A percentile compares a stretch with the other conserved stretches of the same genome.
Evolutionary conservation across 37 sponge, comb jelly and placozoan species (phyloP).

Genomic region (Spongilla lacustris): DNA sequence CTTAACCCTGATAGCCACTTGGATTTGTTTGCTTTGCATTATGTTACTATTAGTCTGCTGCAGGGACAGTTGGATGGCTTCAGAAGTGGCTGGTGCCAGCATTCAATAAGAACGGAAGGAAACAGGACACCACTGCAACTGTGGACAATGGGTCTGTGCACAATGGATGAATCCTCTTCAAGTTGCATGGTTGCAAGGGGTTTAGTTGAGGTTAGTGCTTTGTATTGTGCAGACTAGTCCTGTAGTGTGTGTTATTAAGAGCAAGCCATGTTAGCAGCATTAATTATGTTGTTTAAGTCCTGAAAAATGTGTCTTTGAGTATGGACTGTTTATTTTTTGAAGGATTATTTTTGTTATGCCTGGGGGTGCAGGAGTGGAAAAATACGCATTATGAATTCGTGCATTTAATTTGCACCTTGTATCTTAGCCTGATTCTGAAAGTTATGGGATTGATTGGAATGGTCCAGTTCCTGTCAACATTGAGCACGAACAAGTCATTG

Average conservation of each 20-base stretch:
- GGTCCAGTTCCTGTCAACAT: conserved; percentile 15
- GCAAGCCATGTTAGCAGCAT: too few relatives aligned
- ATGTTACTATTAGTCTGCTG: conserved; percentile 38
- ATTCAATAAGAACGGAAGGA: conserved; percentile 37
- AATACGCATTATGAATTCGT: too few relatives aligned
- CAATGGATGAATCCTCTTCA: neutral
- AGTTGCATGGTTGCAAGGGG: neutral
- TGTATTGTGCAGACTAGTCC: too few relatives aligned
- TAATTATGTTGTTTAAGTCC: too few relatives aligned
- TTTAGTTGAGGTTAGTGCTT: neutral
- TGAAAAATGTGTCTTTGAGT: too few relatives aligned
- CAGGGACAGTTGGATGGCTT: conserved; percentile 48
- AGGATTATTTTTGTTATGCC: too few relatives aligned
- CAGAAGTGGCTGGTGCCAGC: conserved; percentile 44
- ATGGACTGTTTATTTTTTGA: too few relatives aligned
- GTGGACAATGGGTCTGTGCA: conserved; percentile 41
- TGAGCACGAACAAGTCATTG: conserved; percentile 5
- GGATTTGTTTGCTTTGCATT: conserved; percentile 66
- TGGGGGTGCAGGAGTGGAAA: too few relatives aligned
- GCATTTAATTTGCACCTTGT: neutral
- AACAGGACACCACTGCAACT: conserved; percentile 60
- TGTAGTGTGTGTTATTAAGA: too few relatives aligned
- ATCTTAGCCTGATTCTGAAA: conserved; percentile 5
- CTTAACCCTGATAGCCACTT: conserved; percentile 17
- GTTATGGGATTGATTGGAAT: conserved; percentile 48